phyloP scores from a whole-genome alignment of 2,888 invertebrate genomes.

The Pardosa pseudoannulata region DNA sequence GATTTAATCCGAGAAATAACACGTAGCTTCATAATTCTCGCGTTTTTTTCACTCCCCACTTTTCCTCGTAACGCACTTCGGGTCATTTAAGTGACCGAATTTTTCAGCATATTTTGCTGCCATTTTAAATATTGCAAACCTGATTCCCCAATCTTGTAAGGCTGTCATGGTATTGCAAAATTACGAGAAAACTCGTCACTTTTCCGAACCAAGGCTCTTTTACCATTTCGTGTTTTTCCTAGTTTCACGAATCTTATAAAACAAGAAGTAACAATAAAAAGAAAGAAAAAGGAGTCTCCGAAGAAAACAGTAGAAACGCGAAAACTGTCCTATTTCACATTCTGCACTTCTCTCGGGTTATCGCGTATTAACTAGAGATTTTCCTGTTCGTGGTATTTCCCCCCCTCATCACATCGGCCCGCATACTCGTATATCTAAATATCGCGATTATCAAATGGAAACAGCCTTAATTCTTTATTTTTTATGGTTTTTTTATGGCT shows the following conservation, averaged over 20 bases:
- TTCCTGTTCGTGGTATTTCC: background rate
- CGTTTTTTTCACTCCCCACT: background rate
- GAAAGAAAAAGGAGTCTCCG: background rate
- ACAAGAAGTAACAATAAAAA: background rate
- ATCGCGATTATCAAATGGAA: too few relatives aligned
- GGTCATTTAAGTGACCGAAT: background rate
- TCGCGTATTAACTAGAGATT: background rate
- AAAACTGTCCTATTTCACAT: background rate
- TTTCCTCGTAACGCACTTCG: background rate
- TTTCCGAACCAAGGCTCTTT: background rate
- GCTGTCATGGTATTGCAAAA: background rate
- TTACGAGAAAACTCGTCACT: background rate
- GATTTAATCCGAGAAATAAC: background rate
- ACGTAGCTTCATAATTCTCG: background rate
- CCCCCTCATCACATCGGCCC: background rate
- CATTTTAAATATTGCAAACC: background rate
- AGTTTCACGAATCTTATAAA: background rate
- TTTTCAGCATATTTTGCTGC: background rate
- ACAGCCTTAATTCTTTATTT: too few relatives aligned
- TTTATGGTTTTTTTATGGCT: too few relatives aligned
- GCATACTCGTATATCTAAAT: too few relatives aligned
- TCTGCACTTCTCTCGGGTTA: background rate
- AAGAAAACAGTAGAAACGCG: background rate
- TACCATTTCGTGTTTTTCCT: background rate
- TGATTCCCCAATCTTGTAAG: background rate